These are phyloP conservation scores for Cybosia mesomella DNA, from an alignment of 2,888 invertebrate species.

Conservation along the genomic window DNA sequence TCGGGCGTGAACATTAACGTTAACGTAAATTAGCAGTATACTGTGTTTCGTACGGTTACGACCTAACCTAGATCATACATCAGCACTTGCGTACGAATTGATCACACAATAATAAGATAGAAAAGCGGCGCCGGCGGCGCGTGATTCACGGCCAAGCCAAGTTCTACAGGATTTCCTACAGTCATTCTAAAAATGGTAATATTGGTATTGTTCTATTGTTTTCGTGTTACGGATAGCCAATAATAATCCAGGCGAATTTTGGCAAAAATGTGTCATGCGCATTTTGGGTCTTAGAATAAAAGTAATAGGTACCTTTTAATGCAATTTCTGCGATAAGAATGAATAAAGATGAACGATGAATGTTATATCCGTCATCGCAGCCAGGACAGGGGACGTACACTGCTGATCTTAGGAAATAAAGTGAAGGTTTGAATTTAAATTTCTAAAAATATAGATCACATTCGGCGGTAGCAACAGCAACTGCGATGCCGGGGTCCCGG, in stretches of 20 bases:
- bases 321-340: background rate
- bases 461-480: no score
- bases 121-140: constrained; percentile 30
- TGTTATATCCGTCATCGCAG: no score
- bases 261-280: constrained; percentile 25
- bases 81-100: constrained; percentile 59
- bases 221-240: constrained; percentile 37
- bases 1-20: no score
- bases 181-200: constrained; percentile 46
- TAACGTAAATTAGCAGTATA: no score
- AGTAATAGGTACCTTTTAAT: background rate
- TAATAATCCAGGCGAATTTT: constrained; percentile 36
- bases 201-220: constrained; percentile 55
- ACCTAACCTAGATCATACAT: constrained; percentile 59
- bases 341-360: no score
- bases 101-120: constrained; percentile 49
- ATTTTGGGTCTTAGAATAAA: background rate
- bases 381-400: no score
- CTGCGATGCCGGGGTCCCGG: no score
- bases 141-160: constrained; percentile 45
- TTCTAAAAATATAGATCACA: no score
- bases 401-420: no score
- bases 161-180: constrained; percentile 50
- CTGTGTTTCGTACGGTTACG: no score
- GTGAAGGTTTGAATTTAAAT: no score